These are phyloP conservation scores for Heliconius hewitsoni DNA, from an alignment of 1,140 invertebrate species.

Conservation along the genomic window DNA sequence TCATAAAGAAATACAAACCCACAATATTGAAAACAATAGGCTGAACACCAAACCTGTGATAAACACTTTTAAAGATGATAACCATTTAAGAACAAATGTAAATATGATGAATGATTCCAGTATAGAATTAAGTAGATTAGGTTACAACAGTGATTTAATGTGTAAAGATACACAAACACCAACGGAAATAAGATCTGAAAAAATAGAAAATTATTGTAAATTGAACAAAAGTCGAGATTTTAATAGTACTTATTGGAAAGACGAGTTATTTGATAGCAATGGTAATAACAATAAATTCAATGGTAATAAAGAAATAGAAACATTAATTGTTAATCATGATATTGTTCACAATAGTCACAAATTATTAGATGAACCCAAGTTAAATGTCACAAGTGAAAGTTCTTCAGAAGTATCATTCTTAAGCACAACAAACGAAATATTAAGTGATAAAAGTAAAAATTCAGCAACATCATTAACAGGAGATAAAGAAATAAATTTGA, in stretches of 20 bases:
- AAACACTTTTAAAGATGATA: slow-evolving; percentile 63
- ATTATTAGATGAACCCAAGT: slow-evolving; percentile 34
- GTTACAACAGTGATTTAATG: slow-evolving; percentile 54
- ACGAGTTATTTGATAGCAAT: slow-evolving; percentile 33
- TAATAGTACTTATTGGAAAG: slow-evolving; percentile 52
- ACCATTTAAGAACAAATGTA: slow-evolving; percentile 68
- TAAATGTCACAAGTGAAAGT: slow-evolving; percentile 48
- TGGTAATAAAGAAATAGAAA: slow-evolving; percentile 32
- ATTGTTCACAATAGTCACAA: slow-evolving; percentile 11
- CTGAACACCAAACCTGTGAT: slow-evolving; percentile 67
- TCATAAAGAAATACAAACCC: slow-evolving; percentile 65
- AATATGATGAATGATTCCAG: slow-evolving; percentile 59
- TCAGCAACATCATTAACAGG: slow-evolving; percentile 29
- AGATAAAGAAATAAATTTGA: background rate
- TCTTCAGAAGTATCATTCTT: slow-evolving; percentile 67
- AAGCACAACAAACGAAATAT: slow-evolving; percentile 57
- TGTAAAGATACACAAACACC: slow-evolving; percentile 51
- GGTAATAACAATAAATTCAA: slow-evolving; percentile 39
- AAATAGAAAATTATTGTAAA: slow-evolving; percentile 78
- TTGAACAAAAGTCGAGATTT: slow-evolving; percentile 76
- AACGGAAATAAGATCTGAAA: slow-evolving; percentile 73
- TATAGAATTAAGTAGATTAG: slow-evolving; percentile 75
- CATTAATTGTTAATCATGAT: slow-evolving; percentile 23
- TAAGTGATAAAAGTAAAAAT: slow-evolving; percentile 44
- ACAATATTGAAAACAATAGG: slow-evolving; percentile 52